Evolutionary conservation across 2,797 vertebrate genomes (phyloP).

Genomic region (Bufotes viridis): DNA sequence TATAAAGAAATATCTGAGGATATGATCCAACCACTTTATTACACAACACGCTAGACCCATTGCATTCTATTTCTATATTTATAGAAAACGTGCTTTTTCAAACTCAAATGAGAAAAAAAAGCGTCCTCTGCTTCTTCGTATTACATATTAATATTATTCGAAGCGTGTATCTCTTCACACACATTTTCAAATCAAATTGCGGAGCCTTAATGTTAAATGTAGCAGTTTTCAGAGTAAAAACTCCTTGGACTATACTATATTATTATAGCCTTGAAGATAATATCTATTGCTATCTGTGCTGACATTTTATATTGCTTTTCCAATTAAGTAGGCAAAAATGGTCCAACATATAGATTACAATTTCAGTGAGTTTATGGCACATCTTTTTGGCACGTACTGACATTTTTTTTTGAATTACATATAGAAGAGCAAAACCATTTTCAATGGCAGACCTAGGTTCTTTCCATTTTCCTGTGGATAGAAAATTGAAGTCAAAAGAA

Average conservation of each 20-base stretch:
- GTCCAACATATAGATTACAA: conserved; percentile 48
- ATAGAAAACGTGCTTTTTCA: conserved; percentile 12
- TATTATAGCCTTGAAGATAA: conserved; percentile 46
- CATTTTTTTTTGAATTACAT: conserved; percentile 52
- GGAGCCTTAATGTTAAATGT: conserved; percentile 22
- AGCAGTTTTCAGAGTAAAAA: conserved; percentile 44
- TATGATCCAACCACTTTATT: not conserved
- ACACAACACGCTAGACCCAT: not conserved
- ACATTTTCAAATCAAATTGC: conserved; percentile 46
- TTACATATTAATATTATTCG: conserved; percentile 38
- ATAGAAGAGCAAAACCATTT: conserved; percentile 29
- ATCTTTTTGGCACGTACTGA: conserved; percentile 39
- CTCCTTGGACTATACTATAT: conserved; percentile 30
- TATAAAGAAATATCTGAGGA: not conserved
- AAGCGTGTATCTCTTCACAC: conserved; percentile 20
- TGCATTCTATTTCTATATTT: conserved; percentile 30
- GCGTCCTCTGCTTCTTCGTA: conserved; percentile 6
- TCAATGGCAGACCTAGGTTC: not conserved
- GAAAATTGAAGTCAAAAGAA: conserved; percentile 55
- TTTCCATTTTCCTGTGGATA: conserved; percentile 44
- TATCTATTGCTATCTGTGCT: conserved; percentile 40
- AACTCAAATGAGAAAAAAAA: conserved; percentile 1
- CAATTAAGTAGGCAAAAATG: conserved; percentile 51
- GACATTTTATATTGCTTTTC: conserved; percentile 54
- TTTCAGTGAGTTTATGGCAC: conserved; percentile 26